Conservation (phyloP, 2,888 invertebrate species). For the Drosophila nr. perissopoda region DNA sequence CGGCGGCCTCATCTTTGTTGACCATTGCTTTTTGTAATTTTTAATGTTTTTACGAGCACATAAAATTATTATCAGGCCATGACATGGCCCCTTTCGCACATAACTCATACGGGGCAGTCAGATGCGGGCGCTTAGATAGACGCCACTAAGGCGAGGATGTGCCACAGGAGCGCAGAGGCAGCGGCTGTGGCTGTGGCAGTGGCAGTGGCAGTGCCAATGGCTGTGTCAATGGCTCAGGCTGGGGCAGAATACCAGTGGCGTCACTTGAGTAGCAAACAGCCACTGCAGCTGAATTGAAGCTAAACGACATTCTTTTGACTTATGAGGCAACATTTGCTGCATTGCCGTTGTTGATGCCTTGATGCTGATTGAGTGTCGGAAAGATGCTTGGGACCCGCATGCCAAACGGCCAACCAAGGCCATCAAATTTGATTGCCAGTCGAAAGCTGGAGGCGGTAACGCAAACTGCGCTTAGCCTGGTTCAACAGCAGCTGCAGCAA, state of each 20-base stretch:
- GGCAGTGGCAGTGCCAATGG: constrained; percentile 33
- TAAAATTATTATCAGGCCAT: constrained; percentile 68
- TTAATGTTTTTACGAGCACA: constrained; percentile 75
- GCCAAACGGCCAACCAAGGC: constrained; percentile 49
- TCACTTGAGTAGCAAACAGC: constrained; percentile 54
- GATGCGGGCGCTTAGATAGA: constrained; percentile 64
- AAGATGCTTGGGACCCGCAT: constrained; percentile 49
- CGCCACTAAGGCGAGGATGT: constrained; percentile 47
- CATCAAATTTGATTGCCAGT: constrained; percentile 75
- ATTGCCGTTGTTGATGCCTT: constrained; percentile 41
- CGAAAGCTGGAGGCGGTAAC: constrained; percentile 15
- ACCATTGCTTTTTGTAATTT: constrained; percentile 54
- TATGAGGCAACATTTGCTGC: constrained; percentile 58
- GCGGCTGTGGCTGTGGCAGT: constrained; percentile 15
- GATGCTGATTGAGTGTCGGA: constrained; percentile 69
- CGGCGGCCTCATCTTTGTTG: constrained; percentile 26
- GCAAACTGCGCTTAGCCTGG: constrained; percentile 24
- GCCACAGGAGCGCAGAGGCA: constrained; percentile 26
- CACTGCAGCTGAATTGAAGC: constrained; percentile 60
- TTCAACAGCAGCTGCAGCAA: constrained; percentile 2
- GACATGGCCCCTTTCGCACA: constrained; percentile 28
- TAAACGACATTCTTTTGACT: constrained; percentile 69
- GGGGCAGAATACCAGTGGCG: constrained; percentile 25
- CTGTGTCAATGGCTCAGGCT: constrained; percentile 18
- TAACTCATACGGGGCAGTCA: constrained; percentile 65